Evolutionary conservation across 2,113 vertebrate species (phyloP).

Genomic region (Poecilia latipinna): DNA sequence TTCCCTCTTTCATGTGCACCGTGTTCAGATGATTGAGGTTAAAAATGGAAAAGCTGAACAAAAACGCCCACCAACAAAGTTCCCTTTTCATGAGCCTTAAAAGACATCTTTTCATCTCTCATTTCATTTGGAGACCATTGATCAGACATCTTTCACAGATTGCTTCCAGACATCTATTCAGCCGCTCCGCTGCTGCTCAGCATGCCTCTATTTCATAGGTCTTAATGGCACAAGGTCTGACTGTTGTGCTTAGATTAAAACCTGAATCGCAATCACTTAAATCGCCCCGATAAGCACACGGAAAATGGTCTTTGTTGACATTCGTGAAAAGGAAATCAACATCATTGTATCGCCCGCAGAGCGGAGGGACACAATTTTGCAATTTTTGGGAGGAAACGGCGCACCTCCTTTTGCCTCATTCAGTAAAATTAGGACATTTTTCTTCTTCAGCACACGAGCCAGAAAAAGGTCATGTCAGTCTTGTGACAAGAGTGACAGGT

Average conservation of each 20-base stretch:
- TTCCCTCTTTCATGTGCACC: conserved; percentile 48
- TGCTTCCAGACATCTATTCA: conserved; percentile 72
- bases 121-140: conserved; percentile 63
- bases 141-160: conserved; percentile 67
- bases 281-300: conserved; percentile 23
- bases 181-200: conserved; percentile 45
- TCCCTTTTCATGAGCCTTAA: conserved; percentile 67
- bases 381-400: conserved; percentile 15
- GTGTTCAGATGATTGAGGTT: conserved; percentile 57
- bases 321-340: conserved; percentile 18
- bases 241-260: conserved; percentile 66
- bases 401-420: conserved; percentile 38
- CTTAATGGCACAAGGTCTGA: conserved; percentile 62
- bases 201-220: conserved; percentile 57
- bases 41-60: conserved; percentile 64
- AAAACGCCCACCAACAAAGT: conserved; percentile 56
- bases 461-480: conserved; percentile 69
- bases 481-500: conserved; percentile 67
- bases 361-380: conserved; percentile 18
- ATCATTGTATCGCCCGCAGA: conserved; percentile 4
- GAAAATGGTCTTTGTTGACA: conserved; percentile 20
- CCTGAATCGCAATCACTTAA: conserved; percentile 42
- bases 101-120: conserved; percentile 73
- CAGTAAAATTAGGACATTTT: conserved; percentile 27
- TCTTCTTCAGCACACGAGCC: conserved; percentile 9